Base-by-base conservation (phyloP, 2,113 vertebrate species). In the Poecile atricapillus region DNA sequence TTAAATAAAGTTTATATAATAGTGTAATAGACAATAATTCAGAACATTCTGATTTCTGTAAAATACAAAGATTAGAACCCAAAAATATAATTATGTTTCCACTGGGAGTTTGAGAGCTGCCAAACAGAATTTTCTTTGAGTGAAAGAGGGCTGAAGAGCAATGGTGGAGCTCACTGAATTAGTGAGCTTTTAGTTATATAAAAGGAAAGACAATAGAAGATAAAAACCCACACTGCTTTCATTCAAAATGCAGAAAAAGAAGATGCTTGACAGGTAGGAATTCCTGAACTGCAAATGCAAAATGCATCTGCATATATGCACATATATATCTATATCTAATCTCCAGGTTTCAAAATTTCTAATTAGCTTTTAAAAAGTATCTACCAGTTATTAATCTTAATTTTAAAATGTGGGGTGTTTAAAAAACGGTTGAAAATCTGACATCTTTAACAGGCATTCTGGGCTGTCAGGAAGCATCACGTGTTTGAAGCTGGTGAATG, bases 261-360 rank as follows among this genome's bases (percentile, higher is more conserved):
- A 69, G 39, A 37, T 58, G 22, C 28, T 37, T 75, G 41, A 28
- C 52, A 63, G 64, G 27, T 85, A 17, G 53, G 62, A 65, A 75
- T 62, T 58, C 53, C 35, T 71, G 28, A 86, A 50, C 4, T 62
- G 35, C 25, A 82, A 63, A 62, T 75, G 30, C 35, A 74, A 68
- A 88, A 56, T 35, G 18, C 35, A 18, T 35, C 10, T 24, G 30
- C 8, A 13, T 49, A 9, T 5, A 2, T 49, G 8, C 21, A 11
- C 2, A 17, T 7, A 25, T 7, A 6, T 25, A 5, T 19, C 23
- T 7, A 5, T 28, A 4, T 5, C n/a, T n/a, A n/a, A n/a, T n/a
- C n/a, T 11, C 13, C 12, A 23, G 5, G 31, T 76, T 76, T 49
- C 13, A 46, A 8, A 55, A 33, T 16, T 37, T 46, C 31, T 12